Conservation (phyloP, 1,140 invertebrate species). For the Hylyphantes graminicola region DNA sequence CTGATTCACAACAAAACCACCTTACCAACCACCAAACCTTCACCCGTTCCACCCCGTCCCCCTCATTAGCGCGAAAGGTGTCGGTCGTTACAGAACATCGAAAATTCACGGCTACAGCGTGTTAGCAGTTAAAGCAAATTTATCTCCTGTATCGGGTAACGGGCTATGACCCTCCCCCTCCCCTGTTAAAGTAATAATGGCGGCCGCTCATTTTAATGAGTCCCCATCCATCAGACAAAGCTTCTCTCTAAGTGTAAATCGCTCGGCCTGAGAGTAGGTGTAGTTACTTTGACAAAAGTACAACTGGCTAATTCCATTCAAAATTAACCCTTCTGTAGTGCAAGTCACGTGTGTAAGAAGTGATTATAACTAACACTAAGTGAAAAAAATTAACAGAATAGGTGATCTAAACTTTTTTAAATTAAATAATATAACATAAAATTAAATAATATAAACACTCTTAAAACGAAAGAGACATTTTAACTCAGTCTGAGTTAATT, state of each 20-base stretch:
- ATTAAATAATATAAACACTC: too few relatives aligned
- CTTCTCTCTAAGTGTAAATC: constrained; percentile 55
- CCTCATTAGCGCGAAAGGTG: not conserved
- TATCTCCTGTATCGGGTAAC: constrained; percentile 56
- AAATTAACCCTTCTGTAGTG: too few relatives aligned
- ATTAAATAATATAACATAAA: too few relatives aligned
- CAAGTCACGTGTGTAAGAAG: too few relatives aligned
- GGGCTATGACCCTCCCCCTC: constrained; percentile 25
- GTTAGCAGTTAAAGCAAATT: constrained; percentile 59
- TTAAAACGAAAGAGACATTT: too few relatives aligned
- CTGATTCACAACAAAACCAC: too few relatives aligned
- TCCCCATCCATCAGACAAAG: constrained; percentile 37
- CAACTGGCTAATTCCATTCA: too few relatives aligned
- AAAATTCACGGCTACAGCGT: constrained; percentile 54
- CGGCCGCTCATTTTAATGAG: constrained; percentile 42
- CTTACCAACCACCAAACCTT: too few relatives aligned
- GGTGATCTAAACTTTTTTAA: too few relatives aligned
- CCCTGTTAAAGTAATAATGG: constrained; percentile 29
- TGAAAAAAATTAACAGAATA: too few relatives aligned
- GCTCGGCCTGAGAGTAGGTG: constrained; percentile 45
- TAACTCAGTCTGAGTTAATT: too few relatives aligned
- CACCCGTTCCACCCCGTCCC: not conserved
- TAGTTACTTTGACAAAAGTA: not conserved
- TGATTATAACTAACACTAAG: too few relatives aligned
- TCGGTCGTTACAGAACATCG: constrained; percentile 13